A percentile compares a stretch with the other conserved stretches of the same genome.
Evolutionary conservation across 2,113 vertebrate species (phyloP).

Genomic region (Camelus dromedarius): DNA sequence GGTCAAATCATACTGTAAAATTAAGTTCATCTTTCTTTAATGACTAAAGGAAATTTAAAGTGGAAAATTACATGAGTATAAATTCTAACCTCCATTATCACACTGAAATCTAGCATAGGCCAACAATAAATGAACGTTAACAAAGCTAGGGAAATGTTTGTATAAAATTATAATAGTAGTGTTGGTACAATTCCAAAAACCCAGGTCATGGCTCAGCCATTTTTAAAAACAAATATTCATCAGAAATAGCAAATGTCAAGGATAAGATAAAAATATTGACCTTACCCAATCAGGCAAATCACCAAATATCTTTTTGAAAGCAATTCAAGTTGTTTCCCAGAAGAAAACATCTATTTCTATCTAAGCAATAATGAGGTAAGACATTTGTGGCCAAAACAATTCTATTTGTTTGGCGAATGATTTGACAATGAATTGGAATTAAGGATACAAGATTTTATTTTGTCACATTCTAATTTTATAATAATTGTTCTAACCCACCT

Average conservation of each 20-base stretch:
- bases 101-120: slow-evolving; percentile 52
- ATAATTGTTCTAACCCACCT: neutral
- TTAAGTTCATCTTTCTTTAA: slow-evolving; percentile 34
- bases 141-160: neutral
- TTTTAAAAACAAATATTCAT: slow-evolving; percentile 35
- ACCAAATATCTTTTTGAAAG: slow-evolving; percentile 21
- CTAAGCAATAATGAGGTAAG: neutral
- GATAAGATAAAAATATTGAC: neutral
- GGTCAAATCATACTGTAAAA: slow-evolving; percentile 38
- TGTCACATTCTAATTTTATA: slow-evolving; percentile 1
- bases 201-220: neutral
- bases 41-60: neutral
- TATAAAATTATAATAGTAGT: neutral
- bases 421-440: slow-evolving; percentile 23
- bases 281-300: slow-evolving; percentile 14
- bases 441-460: slow-evolving; percentile 11
- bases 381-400: neutral
- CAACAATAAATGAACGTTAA: slow-evolving; percentile 55
- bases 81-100: neutral
- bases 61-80: neutral
- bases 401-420: slow-evolving; percentile 11
- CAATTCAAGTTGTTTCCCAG: slow-evolving; percentile 15
- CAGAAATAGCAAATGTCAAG: slow-evolving; percentile 55
- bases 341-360: slow-evolving; percentile 32
- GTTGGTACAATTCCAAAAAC: slow-evolving; percentile 13